Base-by-base conservation (phyloP, 2,113 vertebrate species). In the Carassius auratus region DNA sequence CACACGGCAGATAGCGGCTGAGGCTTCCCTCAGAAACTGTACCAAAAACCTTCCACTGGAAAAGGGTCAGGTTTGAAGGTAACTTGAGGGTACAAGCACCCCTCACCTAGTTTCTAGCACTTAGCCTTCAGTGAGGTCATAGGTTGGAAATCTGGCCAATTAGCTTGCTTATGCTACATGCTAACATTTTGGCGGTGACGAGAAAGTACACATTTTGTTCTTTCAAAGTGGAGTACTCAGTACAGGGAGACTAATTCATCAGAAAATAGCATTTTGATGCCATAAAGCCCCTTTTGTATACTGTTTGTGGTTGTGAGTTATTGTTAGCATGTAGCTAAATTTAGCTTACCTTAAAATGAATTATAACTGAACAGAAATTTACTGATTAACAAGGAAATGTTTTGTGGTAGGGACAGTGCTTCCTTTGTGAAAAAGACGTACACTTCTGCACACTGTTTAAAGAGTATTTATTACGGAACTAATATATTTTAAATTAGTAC, bases 21-120 rank as follows among this genome's bases (percentile, higher is more conserved):
- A 91, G 89, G 88, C 91, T 92, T 93, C 91, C 93, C 92, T 92
- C 66, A 59, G 93, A 95, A 92, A 92, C 92, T 93, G 93, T 93
- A 94, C 92, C 92, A 93, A 93, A 94, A 95, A 95, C 90, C 92
- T 91, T 90, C 87, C 89, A 88, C 88, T 64, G 87, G 89, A 92
- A 90, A 94, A 95, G 94, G 94, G 94, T 95, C 93, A 93, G 89
- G 89, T 85, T 90, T 81, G 62, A 89, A 91, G 90, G 91, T 91
- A 90, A 90, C 83, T 80, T 15, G 59, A 50, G 57, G 71, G 15
- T 86, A 55, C 50, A 12, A 14, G 14, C 66, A 26, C 33, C 8
- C 15, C 62, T 17, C 45, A 19, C 8, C 23, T 26, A 50, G 23
- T 66, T 81, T 50, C 30, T 19, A 81, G 61, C 8, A 0, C 30